phyloP scores from a whole-genome alignment of 2,113 vertebrate genomes.

The Indicator indicator region DNA sequence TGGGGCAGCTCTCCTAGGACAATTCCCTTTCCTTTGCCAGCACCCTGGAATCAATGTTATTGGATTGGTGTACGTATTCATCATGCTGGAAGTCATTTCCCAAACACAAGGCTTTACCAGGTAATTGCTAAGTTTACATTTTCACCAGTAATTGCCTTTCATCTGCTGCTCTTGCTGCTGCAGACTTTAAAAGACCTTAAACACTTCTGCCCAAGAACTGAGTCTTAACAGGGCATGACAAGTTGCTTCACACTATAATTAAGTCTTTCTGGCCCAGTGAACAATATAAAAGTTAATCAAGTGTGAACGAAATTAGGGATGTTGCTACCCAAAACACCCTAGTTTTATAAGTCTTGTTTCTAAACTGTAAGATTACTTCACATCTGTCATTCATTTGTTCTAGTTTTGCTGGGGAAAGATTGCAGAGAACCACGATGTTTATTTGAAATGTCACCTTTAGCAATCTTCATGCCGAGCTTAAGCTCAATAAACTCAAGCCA shows the following conservation, averaged over 20 bases:
- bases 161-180: not conserved
- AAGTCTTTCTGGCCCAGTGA: slow-evolving; percentile 11
- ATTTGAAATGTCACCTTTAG: slow-evolving; percentile 54
- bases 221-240: not conserved
- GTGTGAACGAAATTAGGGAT: slow-evolving; percentile 12
- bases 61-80: not conserved
- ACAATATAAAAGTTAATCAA: slow-evolving; percentile 11
- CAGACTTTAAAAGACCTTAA: not conserved
- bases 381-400: not conserved
- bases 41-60: not conserved
- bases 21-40: not conserved
- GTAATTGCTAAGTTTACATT: not conserved
- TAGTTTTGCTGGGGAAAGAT: not conserved
- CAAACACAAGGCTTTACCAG: not conserved
- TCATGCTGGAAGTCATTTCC: not conserved
- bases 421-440: slow-evolving; percentile 10
- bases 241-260: not conserved
- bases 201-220: not conserved
- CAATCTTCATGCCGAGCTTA: slow-evolving; percentile 3
- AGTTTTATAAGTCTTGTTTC: not conserved
- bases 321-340: not conserved
- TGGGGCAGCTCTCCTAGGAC: not conserved
- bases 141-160: not conserved
- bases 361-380: slow-evolving; percentile 15
- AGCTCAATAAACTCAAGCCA: not conserved